Percentiles rank a stretch among this genome's conserved stretches.
These are phyloP conservation scores for Tapirus indicus DNA, from an alignment of 2,797 vertebrate genomes.

Conservation along the genomic window DNA sequence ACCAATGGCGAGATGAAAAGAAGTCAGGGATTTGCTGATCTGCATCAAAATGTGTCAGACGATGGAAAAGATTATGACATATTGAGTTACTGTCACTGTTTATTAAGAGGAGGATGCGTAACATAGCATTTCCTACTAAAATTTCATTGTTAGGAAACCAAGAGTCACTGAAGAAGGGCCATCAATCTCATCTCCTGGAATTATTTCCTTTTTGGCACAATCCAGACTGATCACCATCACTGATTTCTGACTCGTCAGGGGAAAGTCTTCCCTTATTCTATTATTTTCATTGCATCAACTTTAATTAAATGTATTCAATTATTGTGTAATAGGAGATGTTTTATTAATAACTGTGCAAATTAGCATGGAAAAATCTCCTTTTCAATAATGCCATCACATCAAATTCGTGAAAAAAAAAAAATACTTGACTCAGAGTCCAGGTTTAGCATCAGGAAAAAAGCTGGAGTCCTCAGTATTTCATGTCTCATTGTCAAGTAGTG, in stretches of 20 bases:
- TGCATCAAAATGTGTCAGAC: slow-evolving; percentile 4
- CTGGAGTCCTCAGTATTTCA: background rate
- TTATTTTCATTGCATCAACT: slow-evolving; percentile 67
- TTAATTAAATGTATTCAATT: slow-evolving; percentile 68
- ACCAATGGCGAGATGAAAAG: background rate
- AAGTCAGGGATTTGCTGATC: slow-evolving; percentile 16
- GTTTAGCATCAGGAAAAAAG: background rate
- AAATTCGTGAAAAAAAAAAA: background rate
- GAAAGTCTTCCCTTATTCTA: slow-evolving; percentile 52
- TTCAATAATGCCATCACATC: slow-evolving; percentile 55
- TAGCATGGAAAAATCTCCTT: slow-evolving; percentile 57
- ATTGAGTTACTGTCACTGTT: slow-evolving; percentile 20
- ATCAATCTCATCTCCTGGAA: background rate
- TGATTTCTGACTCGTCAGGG: slow-evolving; percentile 49
- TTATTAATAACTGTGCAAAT: slow-evolving; percentile 76
- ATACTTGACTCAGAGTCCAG: background rate
- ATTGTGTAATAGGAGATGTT: slow-evolving; percentile 47
- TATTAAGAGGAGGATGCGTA: background rate
- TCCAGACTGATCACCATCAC: slow-evolving; percentile 34
- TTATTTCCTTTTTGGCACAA: slow-evolving; percentile 35
- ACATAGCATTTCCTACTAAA: slow-evolving; percentile 51
- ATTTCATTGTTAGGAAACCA: slow-evolving; percentile 53
- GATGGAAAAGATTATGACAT: slow-evolving; percentile 27
- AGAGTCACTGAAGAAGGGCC: background rate
- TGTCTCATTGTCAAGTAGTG: background rate